These are phyloP conservation scores for Lamellibrachia luymesi DNA, from an alignment of 1,140 invertebrate species.

Conservation along the genomic window DNA sequence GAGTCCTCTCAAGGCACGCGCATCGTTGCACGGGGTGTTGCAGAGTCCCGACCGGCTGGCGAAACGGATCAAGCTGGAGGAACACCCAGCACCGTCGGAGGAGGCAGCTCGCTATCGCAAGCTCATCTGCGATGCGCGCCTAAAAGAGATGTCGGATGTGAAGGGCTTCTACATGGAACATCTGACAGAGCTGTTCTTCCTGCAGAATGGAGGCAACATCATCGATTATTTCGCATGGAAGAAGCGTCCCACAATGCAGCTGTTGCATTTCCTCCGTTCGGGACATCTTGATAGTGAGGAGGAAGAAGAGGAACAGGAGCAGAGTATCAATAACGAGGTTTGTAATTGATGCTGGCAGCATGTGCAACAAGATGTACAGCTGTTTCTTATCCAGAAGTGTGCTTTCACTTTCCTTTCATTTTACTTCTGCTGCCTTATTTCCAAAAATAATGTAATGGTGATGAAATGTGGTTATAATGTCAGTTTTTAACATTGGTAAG, in stretches of 20 bases:
- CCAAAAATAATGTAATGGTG: too few species aligned
- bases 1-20: constrained; percentile 6
- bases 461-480: too few species aligned
- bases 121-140: constrained; percentile 43
- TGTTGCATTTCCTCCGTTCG: constrained; percentile 13
- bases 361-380: background rate
- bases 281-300: constrained; percentile 63
- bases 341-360: background rate
- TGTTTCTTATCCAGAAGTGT: too few species aligned
- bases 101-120: constrained; percentile 48
- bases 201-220: constrained; percentile 81
- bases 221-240: constrained; percentile 82
- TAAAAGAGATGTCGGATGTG: constrained; percentile 42
- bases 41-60: constrained; percentile 34
- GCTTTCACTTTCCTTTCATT: too few species aligned
- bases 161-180: constrained; percentile 73
- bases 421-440: too few species aligned
- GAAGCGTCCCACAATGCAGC: constrained; percentile 65
- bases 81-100: constrained; percentile 40
- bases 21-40: background rate
- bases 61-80: constrained; percentile 54
- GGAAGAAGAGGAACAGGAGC: constrained; percentile 58
- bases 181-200: constrained; percentile 79
- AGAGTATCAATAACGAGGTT: constrained; percentile 42
- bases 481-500: background rate